A percentile compares a stretch with the other conserved stretches of the same genome.
Evolutionary conservation across 2,888 invertebrate genomes (phyloP).

Genomic region (Tetramorium bicarinatum): DNA sequence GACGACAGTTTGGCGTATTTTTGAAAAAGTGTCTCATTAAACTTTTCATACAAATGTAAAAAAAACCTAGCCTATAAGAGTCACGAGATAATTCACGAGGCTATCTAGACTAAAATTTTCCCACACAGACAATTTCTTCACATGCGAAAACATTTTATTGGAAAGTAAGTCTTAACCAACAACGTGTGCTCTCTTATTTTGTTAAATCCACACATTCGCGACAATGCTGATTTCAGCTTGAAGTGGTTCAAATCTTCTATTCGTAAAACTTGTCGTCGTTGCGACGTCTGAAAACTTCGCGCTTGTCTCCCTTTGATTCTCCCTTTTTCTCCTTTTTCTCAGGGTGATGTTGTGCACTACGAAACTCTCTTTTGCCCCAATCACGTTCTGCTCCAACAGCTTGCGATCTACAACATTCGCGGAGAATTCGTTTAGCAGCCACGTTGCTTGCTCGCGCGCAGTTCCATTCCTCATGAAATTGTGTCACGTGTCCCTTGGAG

Average conservation of each 20-base stretch:
- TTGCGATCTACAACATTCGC: conserved; percentile 38
- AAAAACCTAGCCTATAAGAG: background rate
- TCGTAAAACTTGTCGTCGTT: conserved; percentile 22
- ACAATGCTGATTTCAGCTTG: conserved; percentile 64
- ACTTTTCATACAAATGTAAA: conserved; percentile 10
- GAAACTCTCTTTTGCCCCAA: conserved; percentile 24
- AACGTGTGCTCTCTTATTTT: conserved; percentile 58
- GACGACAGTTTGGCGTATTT: background rate
- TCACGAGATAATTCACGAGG: background rate
- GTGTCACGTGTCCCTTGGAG: conserved; percentile 49
- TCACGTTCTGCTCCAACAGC: conserved; percentile 53
- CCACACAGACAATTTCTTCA: background rate
- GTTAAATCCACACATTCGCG: conserved; percentile 70
- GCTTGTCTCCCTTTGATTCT: conserved; percentile 21
- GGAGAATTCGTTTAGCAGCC: conserved; percentile 58
- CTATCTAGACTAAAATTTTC: conserved; percentile 8
- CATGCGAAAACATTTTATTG: background rate
- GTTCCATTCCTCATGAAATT: conserved; percentile 47
- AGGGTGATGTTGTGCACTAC: background rate
- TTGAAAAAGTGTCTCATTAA: background rate
- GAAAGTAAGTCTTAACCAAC: conserved; percentile 38
- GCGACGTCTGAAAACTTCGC: conserved; percentile 47
- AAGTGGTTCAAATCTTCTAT: conserved; percentile 30
- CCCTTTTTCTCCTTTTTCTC: background rate
- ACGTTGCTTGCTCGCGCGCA: conserved; percentile 22